phyloP scores from a whole-genome alignment of 92 coral and sea anemone genomes.

The Palythoa grandis region DNA sequence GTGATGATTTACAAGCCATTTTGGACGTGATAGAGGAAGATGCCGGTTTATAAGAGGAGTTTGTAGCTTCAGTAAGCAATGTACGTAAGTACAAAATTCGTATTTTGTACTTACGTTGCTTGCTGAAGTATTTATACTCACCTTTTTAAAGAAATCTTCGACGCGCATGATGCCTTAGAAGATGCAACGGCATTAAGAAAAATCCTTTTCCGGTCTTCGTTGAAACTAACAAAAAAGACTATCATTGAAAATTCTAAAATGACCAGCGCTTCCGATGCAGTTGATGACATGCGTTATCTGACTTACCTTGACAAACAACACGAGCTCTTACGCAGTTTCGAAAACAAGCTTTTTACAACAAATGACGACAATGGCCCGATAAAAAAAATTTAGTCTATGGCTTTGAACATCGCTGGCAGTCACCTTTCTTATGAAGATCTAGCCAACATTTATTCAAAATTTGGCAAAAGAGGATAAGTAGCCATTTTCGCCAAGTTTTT shows the following conservation, averaged over 20 bases:
- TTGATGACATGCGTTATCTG: constrained; percentile 7
- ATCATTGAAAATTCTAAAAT: constrained; percentile 21
- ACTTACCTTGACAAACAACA: constrained; percentile 3
- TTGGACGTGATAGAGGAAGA: no score
- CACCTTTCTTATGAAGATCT: neutral
- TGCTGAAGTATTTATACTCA: constrained; percentile 8
- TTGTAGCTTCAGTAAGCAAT: no score
- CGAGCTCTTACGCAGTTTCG: constrained; percentile 22
- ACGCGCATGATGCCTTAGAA: neutral
- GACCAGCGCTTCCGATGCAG: constrained; percentile 4
- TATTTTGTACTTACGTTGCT: no score
- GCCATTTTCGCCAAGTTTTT: no score
- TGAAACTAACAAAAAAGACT: constrained; percentile 5
- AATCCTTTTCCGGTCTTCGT: constrained; percentile 20
- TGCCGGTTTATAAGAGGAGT: no score
- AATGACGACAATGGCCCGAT: neutral
- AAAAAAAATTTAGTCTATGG: neutral
- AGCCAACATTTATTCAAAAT: neutral
- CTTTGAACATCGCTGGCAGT: neutral
- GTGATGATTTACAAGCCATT: no score
- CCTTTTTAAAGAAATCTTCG: constrained; percentile 24
- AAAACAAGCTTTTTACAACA: constrained; percentile 23
- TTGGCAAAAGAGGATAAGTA: neutral
- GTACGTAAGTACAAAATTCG: no score
- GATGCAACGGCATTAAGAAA: constrained; percentile 33